phyloP scores from a whole-genome alignment of 2,888 invertebrate genomes.

The Hipparchia semele region DNA sequence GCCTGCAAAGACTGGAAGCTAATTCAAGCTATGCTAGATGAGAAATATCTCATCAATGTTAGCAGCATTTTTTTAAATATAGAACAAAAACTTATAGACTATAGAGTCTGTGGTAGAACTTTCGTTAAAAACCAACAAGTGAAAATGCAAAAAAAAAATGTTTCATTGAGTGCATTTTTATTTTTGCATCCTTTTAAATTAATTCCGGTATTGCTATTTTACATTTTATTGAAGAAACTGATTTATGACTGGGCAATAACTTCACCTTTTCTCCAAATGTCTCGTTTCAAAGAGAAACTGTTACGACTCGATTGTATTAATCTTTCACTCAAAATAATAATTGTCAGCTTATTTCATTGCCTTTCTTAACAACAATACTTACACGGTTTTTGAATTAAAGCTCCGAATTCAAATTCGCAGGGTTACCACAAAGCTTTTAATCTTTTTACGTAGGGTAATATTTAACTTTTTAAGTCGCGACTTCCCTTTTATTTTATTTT shows the following conservation, averaged over 20 bases:
- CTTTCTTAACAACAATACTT: conserved; percentile 46
- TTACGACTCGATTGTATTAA: conserved; percentile 35
- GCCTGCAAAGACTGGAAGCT: too few species aligned
- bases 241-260: conserved; percentile 37
- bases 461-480: background rate
- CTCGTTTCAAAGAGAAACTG: conserved; percentile 38
- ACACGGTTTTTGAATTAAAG: conserved; percentile 63
- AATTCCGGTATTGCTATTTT: conserved; percentile 20
- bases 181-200: conserved; percentile 6
- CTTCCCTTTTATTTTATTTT: too few species aligned
- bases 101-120: too few species aligned
- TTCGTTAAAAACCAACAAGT: too few species aligned
- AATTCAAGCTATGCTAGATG: too few species aligned
- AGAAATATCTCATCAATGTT: too few species aligned
- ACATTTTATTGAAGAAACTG: conserved; percentile 33
- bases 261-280: conserved; percentile 37
- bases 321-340: conserved; percentile 40
- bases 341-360: conserved; percentile 43
- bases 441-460: background rate
- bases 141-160: background rate
- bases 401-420: conserved; percentile 52
- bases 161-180: background rate
- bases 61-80: too few species aligned
- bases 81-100: too few species aligned
- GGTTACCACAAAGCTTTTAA: conserved; percentile 34